Evolutionary conservation across 2,113 vertebrate species (phyloP).

Genomic region (Nematolebias whitei): DNA sequence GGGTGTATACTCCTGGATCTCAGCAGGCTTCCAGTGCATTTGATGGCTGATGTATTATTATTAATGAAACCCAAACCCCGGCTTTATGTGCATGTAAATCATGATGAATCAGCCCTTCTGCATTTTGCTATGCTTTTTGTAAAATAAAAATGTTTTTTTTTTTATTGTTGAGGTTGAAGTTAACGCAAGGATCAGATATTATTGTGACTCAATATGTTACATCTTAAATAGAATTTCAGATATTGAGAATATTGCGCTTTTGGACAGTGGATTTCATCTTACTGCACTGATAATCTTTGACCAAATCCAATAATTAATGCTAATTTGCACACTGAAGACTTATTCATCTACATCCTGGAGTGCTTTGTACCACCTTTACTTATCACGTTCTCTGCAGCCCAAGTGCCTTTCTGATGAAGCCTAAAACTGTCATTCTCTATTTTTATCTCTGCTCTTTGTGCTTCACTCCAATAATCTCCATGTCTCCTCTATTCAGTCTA

Average conservation of each 20-base stretch:
- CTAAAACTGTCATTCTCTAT: slow-evolving; percentile 6
- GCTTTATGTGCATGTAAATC: too few relatives aligned
- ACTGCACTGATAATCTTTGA: background rate
- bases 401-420: background rate
- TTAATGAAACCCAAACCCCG: too few relatives aligned
- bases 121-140: too few relatives aligned
- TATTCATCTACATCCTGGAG: background rate
- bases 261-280: background rate
- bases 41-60: too few relatives aligned
- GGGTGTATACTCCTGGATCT: too few relatives aligned
- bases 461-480: slow-evolving; percentile 44
- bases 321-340: background rate
- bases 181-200: too few relatives aligned
- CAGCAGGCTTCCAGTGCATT: too few relatives aligned
- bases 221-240: background rate
- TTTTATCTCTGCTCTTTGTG: slow-evolving; percentile 36
- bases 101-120: too few relatives aligned
- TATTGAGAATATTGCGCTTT: background rate
- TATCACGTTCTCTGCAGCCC: background rate
- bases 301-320: too few relatives aligned
- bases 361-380: background rate
- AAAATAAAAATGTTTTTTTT: too few relatives aligned
- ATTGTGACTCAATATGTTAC: too few relatives aligned
- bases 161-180: too few relatives aligned
- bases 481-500: slow-evolving; percentile 60